Percentiles rank a stretch among this genome's conserved stretches.
Evolutionary conservation across 35 echinoderm and acorn worm species (phyloP).

Genomic region (Apostichopus californicus): DNA sequence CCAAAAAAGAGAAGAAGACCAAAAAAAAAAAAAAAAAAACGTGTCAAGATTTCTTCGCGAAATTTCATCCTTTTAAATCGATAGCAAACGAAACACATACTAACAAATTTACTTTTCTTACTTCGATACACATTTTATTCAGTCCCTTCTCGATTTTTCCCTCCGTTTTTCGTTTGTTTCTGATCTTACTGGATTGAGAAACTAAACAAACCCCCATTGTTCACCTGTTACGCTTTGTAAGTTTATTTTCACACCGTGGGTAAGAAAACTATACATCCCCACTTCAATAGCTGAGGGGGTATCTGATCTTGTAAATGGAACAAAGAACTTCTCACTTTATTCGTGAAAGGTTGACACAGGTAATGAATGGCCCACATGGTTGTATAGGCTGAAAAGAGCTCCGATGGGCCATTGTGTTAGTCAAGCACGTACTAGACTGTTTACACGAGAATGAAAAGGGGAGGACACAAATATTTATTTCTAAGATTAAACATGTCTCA

Average conservation of each 20-base stretch:
- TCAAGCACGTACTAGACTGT: conserved; percentile 6
- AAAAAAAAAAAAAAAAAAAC: too few relatives aligned
- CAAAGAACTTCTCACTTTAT: conserved; percentile 12
- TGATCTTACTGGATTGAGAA: background rate
- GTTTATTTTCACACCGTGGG: conserved; percentile 41
- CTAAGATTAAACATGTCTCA: conserved; percentile 28
- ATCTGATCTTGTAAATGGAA: conserved; percentile 6
- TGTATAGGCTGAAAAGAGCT: conserved; percentile 3
- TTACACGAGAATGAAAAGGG: conserved; percentile 34
- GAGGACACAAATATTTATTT: conserved; percentile 44
- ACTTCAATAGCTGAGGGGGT: background rate
- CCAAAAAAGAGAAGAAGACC: too few relatives aligned
- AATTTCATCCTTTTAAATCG: conserved; percentile 12
- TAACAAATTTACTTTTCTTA: background rate
- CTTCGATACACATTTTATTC: background rate
- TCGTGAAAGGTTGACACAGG: background rate
- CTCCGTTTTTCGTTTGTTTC: background rate
- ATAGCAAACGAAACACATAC: conserved; percentile 17
- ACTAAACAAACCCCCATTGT: conserved; percentile 11
- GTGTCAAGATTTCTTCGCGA: background rate
- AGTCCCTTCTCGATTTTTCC: background rate
- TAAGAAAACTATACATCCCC: background rate
- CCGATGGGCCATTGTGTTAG: conserved; percentile 9
- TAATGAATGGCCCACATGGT: background rate
- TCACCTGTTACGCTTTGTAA: conserved; percentile 29